Conservation (phyloP, 1,140 invertebrate genomes). For the Penaeus japonicus region DNA sequence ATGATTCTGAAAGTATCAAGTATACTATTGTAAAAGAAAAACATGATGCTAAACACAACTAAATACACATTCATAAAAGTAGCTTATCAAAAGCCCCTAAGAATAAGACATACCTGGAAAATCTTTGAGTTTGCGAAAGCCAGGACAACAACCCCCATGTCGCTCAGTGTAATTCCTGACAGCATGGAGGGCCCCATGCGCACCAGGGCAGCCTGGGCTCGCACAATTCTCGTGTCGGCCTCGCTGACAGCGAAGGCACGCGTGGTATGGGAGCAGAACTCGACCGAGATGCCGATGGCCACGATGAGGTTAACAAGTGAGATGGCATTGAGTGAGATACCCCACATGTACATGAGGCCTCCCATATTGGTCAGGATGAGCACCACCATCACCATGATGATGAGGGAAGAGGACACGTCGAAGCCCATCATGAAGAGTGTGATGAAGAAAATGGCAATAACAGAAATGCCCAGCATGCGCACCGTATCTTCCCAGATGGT, state of each 20-base stretch:
- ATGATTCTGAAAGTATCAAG: neutral
- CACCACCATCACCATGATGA: constrained; percentile 78
- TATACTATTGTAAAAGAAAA: neutral
- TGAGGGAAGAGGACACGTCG: constrained; percentile 79
- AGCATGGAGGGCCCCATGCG: constrained; percentile 90
- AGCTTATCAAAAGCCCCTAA: no score
- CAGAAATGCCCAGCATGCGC: constrained; percentile 76
- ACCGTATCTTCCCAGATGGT: constrained; percentile 83
- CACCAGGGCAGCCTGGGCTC: constrained; percentile 77
- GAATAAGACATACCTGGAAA: constrained; percentile 75
- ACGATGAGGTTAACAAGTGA: constrained; percentile 97
- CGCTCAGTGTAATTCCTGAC: constrained; percentile 93
- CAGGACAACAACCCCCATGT: constrained; percentile 88
- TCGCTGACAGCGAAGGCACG: constrained; percentile 77
- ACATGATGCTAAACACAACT: no score
- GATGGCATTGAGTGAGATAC: constrained; percentile 88
- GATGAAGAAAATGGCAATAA: constrained; percentile 81
- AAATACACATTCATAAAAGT: no score
- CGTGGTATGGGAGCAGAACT: constrained; percentile 92
- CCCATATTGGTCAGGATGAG: constrained; percentile 85
- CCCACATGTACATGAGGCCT: constrained; percentile 91
- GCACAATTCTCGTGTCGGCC: constrained; percentile 70
- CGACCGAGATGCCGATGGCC: constrained; percentile 92
- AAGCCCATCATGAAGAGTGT: constrained; percentile 85
- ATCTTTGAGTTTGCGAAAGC: constrained; percentile 91